A percentile compares a stretch with the other conserved stretches of the same genome.
Evolutionary conservation across 2,888 invertebrate genomes (phyloP).

Genomic region (Latrodectus elegans): DNA sequence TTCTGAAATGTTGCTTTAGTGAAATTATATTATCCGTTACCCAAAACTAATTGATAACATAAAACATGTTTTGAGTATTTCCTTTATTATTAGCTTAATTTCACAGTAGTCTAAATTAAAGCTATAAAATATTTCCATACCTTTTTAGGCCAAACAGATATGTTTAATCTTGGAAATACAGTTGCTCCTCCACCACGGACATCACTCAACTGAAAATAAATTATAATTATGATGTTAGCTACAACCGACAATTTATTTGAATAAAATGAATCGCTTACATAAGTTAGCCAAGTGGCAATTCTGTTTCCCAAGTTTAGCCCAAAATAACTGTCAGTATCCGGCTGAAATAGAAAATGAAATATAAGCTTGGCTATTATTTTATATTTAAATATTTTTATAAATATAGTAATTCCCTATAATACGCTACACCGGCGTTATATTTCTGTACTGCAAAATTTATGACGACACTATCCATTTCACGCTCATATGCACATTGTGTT

Average conservation of each 20-base stretch:
- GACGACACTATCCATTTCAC: no score
- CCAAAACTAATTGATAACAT: no score
- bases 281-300: constrained; percentile 73
- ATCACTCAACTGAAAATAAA: constrained; percentile 71
- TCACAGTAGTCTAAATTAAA: neutral
- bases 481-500: no score
- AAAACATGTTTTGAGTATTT: no score
- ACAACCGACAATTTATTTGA: neutral
- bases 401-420: no score
- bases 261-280: constrained; percentile 25
- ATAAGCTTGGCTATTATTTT: no score
- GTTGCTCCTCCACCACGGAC: constrained; percentile 73
- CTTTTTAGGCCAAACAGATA: constrained; percentile 72
- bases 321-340: constrained; percentile 67
- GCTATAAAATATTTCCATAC: constrained; percentile 29
- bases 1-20: no score
- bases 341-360: constrained; percentile 42
- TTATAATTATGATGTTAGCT: neutral
- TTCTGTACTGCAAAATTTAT: no score
- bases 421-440: no score
- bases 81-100: no score
- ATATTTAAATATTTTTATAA: no score
- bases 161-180: constrained; percentile 72
- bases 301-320: constrained; percentile 72
- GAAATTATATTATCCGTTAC: no score